phyloP scores from a whole-genome alignment of 2,888 invertebrate genomes.

The Siphlonurus alternatus region DNA sequence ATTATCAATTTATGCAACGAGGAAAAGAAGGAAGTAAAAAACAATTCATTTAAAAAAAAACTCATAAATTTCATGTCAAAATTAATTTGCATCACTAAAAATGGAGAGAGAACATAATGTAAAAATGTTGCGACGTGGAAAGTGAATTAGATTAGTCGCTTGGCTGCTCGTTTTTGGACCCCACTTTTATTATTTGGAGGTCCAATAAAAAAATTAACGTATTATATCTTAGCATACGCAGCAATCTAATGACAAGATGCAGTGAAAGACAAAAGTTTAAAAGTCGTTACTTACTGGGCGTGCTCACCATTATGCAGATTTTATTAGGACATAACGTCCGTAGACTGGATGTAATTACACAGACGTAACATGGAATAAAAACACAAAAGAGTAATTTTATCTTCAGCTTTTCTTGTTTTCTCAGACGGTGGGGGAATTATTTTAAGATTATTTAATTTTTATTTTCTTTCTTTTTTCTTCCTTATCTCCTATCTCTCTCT shows the following conservation, averaged over 20 bases:
- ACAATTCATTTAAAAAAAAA: too few relatives aligned
- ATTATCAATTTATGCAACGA: too few relatives aligned
- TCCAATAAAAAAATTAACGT: neutral
- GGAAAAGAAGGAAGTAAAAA: too few relatives aligned
- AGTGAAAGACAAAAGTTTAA: neutral
- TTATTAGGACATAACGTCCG: neutral
- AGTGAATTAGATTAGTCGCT: neutral
- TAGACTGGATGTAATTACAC: neutral
- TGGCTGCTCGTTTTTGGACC: neutral
- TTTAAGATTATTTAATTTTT: too few relatives aligned
- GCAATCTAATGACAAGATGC: neutral
- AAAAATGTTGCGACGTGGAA: neutral
- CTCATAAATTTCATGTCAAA: too few relatives aligned
- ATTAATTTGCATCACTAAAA: too few relatives aligned
- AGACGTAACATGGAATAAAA: neutral
- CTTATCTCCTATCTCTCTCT: too few relatives aligned
- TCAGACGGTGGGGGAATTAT: too few relatives aligned
- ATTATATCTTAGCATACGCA: neutral
- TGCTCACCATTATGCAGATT: neutral
- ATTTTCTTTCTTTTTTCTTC: too few relatives aligned
- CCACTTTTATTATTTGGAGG: neutral
- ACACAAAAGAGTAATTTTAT: neutral
- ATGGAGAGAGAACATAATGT: too few relatives aligned
- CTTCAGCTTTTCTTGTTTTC: too few relatives aligned
- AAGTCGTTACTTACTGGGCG: neutral